Base-by-base conservation (phyloP, 1,140 invertebrate genomes). In the Aphelenchoides besseyi region DNA sequence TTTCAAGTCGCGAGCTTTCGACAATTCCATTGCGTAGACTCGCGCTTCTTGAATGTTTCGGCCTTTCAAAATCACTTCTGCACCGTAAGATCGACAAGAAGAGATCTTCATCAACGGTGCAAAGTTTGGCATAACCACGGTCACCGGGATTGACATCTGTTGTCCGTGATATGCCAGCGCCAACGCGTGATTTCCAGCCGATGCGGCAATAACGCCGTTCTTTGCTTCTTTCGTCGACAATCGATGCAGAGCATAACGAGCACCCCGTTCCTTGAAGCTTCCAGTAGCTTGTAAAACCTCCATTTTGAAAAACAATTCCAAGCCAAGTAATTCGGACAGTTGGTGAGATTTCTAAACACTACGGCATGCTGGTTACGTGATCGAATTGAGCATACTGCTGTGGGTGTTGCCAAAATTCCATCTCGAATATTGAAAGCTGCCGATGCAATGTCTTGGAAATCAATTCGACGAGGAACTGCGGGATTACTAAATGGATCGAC, bases 41-140 rank as follows among this genome's bases (percentile, higher is more conserved):
- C 59, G 66, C 57, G 87, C 87, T 82, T 95, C 92, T 26, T 88
- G 90, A 89, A 96, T 93, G 80, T 94, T 90, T 26, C 89, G 85
- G 2, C 94, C 94, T 32, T 91, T 86, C 1, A 95, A 89, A 12
- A 95, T 88, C 9, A 96, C 92, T 48, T 89, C 90, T 0, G 93
- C 93, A 16, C 92, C 91, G 81, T 90, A 92, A 68, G 90, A 89
- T 57, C 89, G 88, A 83, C 93, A 96, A 62, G 90, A 90, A 74
- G 92, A 89, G 53, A 96, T 90, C 86, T 97, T 97, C 92, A 95
- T 95, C 52, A 96, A 91, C 0, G 92, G 91, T 0, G 92, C 92
- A 0, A 92, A 88, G 12, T 90, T 89, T 0, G 94, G 94, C 94
- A 96, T 96, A 0, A 97, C 91, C 1, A 97, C 94, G 0, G 92